phyloP scores from a whole-genome alignment of 2,888 invertebrate species.

The Apamea sordens region DNA sequence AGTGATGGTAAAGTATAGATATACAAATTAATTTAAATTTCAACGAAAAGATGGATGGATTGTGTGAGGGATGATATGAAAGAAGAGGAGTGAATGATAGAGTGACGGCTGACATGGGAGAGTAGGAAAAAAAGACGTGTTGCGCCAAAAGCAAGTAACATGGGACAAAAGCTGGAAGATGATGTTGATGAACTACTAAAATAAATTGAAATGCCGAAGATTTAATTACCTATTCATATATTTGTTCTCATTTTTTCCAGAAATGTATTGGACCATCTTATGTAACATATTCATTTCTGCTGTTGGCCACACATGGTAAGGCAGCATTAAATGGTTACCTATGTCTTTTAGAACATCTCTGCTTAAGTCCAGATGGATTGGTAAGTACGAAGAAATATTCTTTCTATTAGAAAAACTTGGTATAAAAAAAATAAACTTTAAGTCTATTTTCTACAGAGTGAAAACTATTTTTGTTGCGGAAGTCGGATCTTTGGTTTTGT shows the following conservation, averaged over 20 bases:
- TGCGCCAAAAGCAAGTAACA: neutral
- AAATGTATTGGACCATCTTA: conserved; percentile 83
- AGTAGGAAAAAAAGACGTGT: neutral
- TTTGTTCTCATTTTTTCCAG: conserved; percentile 73
- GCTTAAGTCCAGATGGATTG: conserved; percentile 82
- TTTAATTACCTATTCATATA: neutral
- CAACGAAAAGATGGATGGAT: neutral
- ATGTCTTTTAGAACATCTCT: conserved; percentile 83
- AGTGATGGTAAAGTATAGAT: neutral
- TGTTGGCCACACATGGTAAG: conserved; percentile 82
- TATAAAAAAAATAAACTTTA: neutral
- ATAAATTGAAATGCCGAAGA: neutral
- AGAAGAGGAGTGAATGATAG: neutral
- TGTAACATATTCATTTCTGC: conserved; percentile 80
- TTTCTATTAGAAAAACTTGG: neutral
- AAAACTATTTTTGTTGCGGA: neutral
- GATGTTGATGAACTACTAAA: neutral
- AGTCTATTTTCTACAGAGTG: neutral
- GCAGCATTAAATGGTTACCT: conserved; percentile 79
- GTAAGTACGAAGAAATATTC: conserved; percentile 70
- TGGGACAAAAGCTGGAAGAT: neutral
- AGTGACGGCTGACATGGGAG: neutral
- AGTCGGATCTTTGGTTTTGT: too few species aligned
- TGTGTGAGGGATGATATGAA: neutral
- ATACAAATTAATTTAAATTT: neutral